A percentile compares a stretch with the other conserved stretches of the same genome.
These are phyloP conservation scores for Paradoxurus hermaphroditus DNA, from an alignment of 2,113 vertebrate species.

Conservation along the genomic window DNA sequence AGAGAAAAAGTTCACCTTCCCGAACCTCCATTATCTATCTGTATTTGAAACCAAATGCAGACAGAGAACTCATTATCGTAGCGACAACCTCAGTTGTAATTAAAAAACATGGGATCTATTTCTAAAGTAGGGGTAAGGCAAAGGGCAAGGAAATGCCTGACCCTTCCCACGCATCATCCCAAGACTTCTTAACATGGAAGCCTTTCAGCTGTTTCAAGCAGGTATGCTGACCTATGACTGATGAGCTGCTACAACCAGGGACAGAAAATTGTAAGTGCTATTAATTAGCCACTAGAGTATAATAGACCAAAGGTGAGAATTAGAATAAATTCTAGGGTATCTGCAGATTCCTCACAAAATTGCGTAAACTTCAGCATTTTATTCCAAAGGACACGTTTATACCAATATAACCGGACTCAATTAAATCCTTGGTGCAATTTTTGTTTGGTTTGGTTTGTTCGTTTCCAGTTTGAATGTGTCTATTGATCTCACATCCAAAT, in stretches of 20 bases:
- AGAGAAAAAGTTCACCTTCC: constrained; percentile 54
- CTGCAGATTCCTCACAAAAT: neutral
- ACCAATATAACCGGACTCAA: neutral
- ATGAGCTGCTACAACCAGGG: neutral
- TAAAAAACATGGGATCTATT: constrained; percentile 59
- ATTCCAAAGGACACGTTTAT: neutral
- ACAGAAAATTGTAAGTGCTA: constrained; percentile 45
- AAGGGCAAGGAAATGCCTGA: neutral
- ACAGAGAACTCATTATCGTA: constrained; percentile 53
- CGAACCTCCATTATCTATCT: constrained; percentile 62
- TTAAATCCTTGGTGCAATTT: neutral
- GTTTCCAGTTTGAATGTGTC: neutral
- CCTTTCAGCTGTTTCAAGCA: neutral
- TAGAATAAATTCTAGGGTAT: neutral
- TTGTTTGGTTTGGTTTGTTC: neutral
- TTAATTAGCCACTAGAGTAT: constrained; percentile 58
- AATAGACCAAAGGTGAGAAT: constrained; percentile 41
- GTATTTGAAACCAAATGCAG: constrained; percentile 58
- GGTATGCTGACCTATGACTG: constrained; percentile 23
- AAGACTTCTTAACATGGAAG: neutral
- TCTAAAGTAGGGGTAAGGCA: constrained; percentile 20
- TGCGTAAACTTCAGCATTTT: neutral
- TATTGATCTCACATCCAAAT: neutral
- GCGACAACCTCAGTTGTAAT: constrained; percentile 57
- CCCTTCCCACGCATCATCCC: neutral